Percentiles rank a stretch among this genome's conserved stretches.
These are phyloP conservation scores for Atherinosoma microstoma DNA, from an alignment of 2,797 vertebrate species.

Conservation along the genomic window DNA sequence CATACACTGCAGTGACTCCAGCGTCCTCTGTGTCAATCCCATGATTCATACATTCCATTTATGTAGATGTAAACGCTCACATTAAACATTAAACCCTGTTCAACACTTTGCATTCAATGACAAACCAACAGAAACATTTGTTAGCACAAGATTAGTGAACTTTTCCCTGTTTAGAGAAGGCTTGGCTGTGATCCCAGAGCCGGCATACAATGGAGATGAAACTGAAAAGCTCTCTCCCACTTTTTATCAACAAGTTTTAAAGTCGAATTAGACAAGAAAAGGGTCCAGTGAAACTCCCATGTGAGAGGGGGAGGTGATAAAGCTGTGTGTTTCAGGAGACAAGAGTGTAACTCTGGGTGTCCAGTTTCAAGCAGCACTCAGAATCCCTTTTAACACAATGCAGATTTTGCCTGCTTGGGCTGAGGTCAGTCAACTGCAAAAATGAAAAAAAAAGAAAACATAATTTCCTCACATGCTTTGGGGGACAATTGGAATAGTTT, in stretches of 20 bases:
- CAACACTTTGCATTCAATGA: conserved; percentile 30
- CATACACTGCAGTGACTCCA: conserved; percentile 14
- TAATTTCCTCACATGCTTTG: background rate
- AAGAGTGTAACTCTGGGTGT: conserved; percentile 52
- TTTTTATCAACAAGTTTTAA: conserved; percentile 17
- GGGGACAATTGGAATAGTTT: background rate
- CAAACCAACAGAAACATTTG: conserved; percentile 35
- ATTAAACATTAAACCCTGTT: conserved; percentile 70
- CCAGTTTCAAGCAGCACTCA: conserved; percentile 54
- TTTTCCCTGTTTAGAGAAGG: conserved; percentile 22
- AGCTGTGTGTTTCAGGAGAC: conserved; percentile 34
- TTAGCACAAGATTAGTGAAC: conserved; percentile 22
- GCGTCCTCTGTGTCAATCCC: conserved; percentile 34
- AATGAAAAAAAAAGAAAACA: background rate
- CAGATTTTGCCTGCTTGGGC: conserved; percentile 14
- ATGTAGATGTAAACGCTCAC: conserved; percentile 43
- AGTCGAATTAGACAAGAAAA: conserved; percentile 37
- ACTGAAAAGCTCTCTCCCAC: conserved; percentile 31
- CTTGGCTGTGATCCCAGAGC: conserved; percentile 42
- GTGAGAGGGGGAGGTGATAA: conserved; percentile 6
- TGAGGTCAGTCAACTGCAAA: conserved; percentile 24
- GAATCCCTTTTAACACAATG: conserved; percentile 24
- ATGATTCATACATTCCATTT: conserved; percentile 71
- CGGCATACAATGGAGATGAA: conserved; percentile 38
- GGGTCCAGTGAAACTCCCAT: conserved; percentile 31